phyloP scores from a whole-genome alignment of 2,113 vertebrate species.

The Elanoides forficatus region DNA sequence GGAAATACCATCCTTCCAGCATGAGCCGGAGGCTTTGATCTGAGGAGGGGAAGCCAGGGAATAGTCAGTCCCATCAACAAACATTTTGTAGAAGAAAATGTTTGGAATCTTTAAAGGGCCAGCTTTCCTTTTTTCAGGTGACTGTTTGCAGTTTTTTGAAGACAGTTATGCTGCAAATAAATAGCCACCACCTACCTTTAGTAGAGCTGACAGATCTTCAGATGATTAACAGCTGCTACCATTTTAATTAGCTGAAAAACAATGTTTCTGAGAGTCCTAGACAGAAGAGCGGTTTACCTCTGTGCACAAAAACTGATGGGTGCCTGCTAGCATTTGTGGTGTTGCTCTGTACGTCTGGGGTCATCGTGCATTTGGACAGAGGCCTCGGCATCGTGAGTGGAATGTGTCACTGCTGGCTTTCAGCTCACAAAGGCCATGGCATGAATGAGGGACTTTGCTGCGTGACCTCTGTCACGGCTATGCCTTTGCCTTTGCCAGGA shows the following conservation, averaged over 20 bases:
- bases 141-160: not conserved
- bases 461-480: not conserved
- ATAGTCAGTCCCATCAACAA: slow-evolving; percentile 21
- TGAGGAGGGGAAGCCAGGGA: not conserved
- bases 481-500: not conserved
- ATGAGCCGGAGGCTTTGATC: slow-evolving; percentile 37
- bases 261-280: not conserved
- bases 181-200: slow-evolving; percentile 1
- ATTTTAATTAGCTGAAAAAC: not conserved
- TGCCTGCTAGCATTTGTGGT: fast-evolving
- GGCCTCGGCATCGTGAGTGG: fast-evolving
- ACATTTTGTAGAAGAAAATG: not conserved
- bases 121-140: not conserved
- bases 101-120: slow-evolving; percentile 15
- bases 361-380: fast-evolving
- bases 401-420: not conserved
- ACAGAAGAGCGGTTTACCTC: not conserved
- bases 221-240: slow-evolving; percentile 34
- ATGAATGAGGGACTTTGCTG: not conserved
- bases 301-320: not conserved
- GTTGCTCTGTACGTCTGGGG: too few relatives aligned
- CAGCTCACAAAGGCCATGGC: not conserved
- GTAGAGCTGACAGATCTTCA: slow-evolving; percentile 7
- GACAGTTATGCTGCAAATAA: not conserved
- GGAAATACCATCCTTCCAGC: slow-evolving; percentile 49